These are phyloP conservation scores for Quadroppia sp. DNA, from an alignment of 2,888 invertebrate genomes.

Conservation along the genomic window DNA sequence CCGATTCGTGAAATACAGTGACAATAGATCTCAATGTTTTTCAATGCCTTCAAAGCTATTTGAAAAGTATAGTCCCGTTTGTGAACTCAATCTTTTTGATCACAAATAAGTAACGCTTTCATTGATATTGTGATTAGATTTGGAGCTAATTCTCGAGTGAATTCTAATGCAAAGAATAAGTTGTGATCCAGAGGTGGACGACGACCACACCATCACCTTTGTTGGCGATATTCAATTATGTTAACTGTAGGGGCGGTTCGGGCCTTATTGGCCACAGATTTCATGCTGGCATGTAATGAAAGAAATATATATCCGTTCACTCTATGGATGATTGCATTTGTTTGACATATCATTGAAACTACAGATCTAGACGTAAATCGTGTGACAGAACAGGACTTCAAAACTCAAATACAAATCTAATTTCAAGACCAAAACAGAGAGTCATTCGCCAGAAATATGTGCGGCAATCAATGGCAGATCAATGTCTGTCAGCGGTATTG, in stretches of 20 bases:
- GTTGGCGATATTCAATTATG: conserved; percentile 20
- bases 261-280: conserved; percentile 2
- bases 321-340: conserved; percentile 22
- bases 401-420: conserved; percentile 17
- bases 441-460: conserved; percentile 15
- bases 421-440: conserved; percentile 18
- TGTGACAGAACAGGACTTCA: conserved; percentile 9
- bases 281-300: conserved; percentile 28
- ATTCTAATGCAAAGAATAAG: conserved; percentile 28
- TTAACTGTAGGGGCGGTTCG: conserved; percentile 30
- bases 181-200: conserved; percentile 3
- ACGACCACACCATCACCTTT: conserved; percentile 25
- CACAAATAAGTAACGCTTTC: background rate
- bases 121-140: conserved; percentile 32
- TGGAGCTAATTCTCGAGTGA: conserved; percentile 8
- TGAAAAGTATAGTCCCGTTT: no score
- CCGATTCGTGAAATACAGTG: no score
- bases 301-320: conserved; percentile 12
- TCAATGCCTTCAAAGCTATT: no score
- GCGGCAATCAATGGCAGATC: conserved; percentile 6
- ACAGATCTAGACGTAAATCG: conserved; percentile 31
- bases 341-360: conserved; percentile 18
- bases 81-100: conserved; percentile 4
- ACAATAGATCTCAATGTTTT: no score
- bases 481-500: conserved; percentile 36